Evolutionary conservation across 2,113 vertebrate species (phyloP).

Genomic region (Hepsetus odoe): DNA sequence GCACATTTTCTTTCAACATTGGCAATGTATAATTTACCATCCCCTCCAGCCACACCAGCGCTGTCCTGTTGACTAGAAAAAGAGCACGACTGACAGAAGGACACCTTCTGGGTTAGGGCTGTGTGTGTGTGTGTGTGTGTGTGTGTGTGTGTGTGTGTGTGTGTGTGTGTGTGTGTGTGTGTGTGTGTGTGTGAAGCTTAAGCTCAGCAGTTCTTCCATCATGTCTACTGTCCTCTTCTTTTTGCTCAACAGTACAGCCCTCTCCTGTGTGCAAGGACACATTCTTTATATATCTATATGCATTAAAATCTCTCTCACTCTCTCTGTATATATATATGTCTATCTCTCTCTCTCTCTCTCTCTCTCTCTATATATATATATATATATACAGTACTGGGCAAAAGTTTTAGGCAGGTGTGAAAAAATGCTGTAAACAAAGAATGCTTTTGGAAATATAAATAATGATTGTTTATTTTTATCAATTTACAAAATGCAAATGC

Average conservation of each 20-base stretch:
- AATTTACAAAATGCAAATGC: no score
- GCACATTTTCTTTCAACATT: background rate
- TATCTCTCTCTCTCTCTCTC: no score
- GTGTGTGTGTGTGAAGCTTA: background rate
- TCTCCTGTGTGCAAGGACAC: background rate
- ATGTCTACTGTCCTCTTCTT: slow-evolving; percentile 1
- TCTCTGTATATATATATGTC: no score
- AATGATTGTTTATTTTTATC: no score
- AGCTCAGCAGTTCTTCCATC: background rate
- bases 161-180: slow-evolving; percentile 18
- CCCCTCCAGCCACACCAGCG: slow-evolving; percentile 11
- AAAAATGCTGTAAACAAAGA: no score
- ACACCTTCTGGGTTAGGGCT: background rate
- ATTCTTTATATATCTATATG: no score
- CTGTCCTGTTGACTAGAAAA: background rate
- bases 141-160: slow-evolving; percentile 19
- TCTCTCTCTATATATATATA: no score
- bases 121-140: slow-evolving; percentile 18
- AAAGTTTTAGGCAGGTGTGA: no score
- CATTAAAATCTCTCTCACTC: no score
- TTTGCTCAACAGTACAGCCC: background rate
- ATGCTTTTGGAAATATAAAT: no score
- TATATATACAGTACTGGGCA: no score
- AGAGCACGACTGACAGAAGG: background rate
- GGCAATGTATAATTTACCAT: slow-evolving; percentile 20